phyloP scores from a whole-genome alignment of 2,113 vertebrate species.

The Phrynosoma platyrhinos region DNA sequence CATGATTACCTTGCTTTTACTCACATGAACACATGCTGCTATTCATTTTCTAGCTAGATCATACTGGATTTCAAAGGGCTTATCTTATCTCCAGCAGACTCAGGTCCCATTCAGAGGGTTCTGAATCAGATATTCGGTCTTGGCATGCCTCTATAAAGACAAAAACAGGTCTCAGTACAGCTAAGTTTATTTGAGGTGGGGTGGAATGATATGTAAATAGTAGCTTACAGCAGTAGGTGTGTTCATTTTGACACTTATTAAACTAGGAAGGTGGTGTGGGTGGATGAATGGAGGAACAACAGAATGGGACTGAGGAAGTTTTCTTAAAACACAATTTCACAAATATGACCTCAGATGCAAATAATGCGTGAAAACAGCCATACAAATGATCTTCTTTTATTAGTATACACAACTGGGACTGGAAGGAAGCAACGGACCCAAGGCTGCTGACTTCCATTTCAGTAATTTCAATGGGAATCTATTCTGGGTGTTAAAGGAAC shows the following conservation, averaged over 20 bases:
- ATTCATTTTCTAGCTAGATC: slow-evolving; percentile 20
- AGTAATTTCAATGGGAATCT: too few species aligned
- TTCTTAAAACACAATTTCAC: background rate
- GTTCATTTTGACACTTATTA: slow-evolving; percentile 63
- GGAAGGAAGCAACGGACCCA: too few species aligned
- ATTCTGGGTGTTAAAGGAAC: too few species aligned
- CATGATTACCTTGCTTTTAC: slow-evolving; percentile 55
- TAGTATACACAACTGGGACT: too few species aligned
- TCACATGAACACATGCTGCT: slow-evolving; percentile 48
- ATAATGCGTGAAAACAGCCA: background rate
- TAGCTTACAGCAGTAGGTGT: slow-evolving; percentile 55
- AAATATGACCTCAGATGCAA: background rate
- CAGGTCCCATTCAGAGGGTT: slow-evolving; percentile 42
- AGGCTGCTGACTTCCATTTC: too few species aligned
- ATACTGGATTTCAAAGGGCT: slow-evolving; percentile 13
- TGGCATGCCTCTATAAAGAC: slow-evolving; percentile 57
- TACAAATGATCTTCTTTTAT: background rate
- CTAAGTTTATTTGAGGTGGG: slow-evolving; percentile 54
- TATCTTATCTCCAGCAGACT: background rate
- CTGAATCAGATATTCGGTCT: slow-evolving; percentile 54
- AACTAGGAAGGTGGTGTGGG: slow-evolving; percentile 71
- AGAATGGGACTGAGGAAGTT: slow-evolving; percentile 49
- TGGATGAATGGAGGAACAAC: slow-evolving; percentile 72
- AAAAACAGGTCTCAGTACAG: background rate
- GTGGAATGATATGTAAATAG: slow-evolving; percentile 61